Conservation (phyloP, 2,797 vertebrate genomes). For the Pogonophryne albipinna region DNA sequence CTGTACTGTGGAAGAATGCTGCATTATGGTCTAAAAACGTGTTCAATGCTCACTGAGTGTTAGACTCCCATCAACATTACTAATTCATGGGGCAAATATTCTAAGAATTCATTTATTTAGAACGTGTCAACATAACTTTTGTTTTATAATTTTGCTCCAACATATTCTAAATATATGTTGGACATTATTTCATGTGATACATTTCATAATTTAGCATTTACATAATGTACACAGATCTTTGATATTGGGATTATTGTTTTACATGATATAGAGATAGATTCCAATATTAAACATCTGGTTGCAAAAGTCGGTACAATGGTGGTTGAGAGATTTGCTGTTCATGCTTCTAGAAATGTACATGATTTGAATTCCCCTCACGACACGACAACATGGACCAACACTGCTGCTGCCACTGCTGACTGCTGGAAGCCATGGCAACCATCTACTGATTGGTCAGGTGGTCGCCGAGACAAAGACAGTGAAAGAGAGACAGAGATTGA, state of each 20-base stretch:
- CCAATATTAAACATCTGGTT: background rate
- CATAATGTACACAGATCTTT: background rate
- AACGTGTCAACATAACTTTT: background rate
- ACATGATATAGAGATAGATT: background rate
- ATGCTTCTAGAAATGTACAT: constrained; percentile 31
- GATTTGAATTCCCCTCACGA: constrained; percentile 70
- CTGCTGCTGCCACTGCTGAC: constrained; percentile 56
- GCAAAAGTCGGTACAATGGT: background rate
- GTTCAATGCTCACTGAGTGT: background rate
- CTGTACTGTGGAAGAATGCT: too few species aligned
- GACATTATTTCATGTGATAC: constrained; percentile 2
- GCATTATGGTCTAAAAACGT: too few species aligned
- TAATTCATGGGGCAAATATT: background rate
- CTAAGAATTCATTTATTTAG: background rate
- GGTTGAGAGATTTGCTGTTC: constrained; percentile 6
- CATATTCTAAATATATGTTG: background rate
- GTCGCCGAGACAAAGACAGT: constrained; percentile 41
- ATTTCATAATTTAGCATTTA: background rate
- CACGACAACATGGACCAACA: constrained; percentile 50
- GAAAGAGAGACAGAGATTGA: constrained; percentile 6
- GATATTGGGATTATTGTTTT: background rate
- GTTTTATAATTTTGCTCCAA: background rate
- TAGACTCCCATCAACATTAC: background rate
- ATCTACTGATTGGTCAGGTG: constrained; percentile 71
- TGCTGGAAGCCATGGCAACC: constrained; percentile 70